These are phyloP conservation scores for Eupithecia subfuscata DNA, from an alignment of 2,888 invertebrate species.

Conservation along the genomic window DNA sequence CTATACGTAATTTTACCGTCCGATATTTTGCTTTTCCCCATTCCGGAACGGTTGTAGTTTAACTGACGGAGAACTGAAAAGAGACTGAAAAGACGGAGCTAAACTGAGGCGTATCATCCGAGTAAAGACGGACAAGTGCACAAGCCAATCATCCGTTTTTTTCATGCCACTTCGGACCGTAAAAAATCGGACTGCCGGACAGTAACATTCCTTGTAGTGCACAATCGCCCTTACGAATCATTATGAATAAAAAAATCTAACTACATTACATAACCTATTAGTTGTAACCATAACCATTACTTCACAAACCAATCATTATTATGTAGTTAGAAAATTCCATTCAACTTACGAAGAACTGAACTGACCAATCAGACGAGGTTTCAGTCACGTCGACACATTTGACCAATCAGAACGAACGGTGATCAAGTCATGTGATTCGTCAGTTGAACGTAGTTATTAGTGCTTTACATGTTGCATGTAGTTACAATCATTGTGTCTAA, in stretches of 20 bases:
- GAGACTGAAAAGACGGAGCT: too few species aligned
- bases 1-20: too few species aligned
- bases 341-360: slow-evolving; percentile 18
- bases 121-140: too few species aligned
- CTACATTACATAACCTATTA: background rate
- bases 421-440: slow-evolving; percentile 13
- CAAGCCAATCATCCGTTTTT: too few species aligned
- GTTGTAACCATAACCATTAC: background rate
- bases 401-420: slow-evolving; percentile 21
- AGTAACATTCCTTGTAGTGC: too few species aligned
- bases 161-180: too few species aligned
- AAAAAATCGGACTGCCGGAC: too few species aligned
- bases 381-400: slow-evolving; percentile 10
- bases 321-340: slow-evolving; percentile 13
- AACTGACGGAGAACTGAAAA: too few species aligned
- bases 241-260: background rate
- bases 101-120: too few species aligned
- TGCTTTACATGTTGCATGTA: slow-evolving; percentile 27
- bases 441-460: slow-evolving; percentile 14
- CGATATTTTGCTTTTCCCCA: too few species aligned
- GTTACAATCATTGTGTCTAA: slow-evolving; percentile 33
- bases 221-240: too few species aligned
- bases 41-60: too few species aligned
- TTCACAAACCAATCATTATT: background rate
- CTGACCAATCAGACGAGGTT: slow-evolving; percentile 21